Base-by-base conservation (phyloP, 2,113 vertebrate genomes). In the Baryphthengus martii region DNA sequence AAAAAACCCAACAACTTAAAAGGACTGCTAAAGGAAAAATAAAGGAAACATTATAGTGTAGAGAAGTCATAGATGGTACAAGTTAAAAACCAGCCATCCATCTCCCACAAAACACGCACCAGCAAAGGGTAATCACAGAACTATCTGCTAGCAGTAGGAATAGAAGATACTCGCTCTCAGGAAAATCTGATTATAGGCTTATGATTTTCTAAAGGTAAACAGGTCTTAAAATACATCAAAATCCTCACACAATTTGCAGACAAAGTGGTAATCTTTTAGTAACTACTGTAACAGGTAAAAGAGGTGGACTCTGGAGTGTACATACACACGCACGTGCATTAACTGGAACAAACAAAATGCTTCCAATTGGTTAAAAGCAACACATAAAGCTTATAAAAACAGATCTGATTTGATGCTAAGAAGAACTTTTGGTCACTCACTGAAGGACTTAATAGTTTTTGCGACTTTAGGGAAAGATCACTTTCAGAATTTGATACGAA, bases 111-210 rank as follows among this genome's bases (percentile, higher is more conserved):
- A 93, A 75, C 37, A 83, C 4, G 17, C 18, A 56, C 58, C 55
- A 88, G 50, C 70, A 96, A 93, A 91, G 35, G 14, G 11, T 58
- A 81, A 55, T 33, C 66, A 47, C 70, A 91, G 53, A 80, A 87
- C 19, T 26, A 70, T 7, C 63, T 72, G 49, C 62, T 77, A 89
- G 58, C 4, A 56, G 29, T 3, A 89, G 42, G 42, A 82, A 79
- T 5, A 33, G 9, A 80, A 92, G n/a, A 86, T 74, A 85, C 8
- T 67, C 45, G 71, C 31, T 77, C 37, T 42, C 42, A 76, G 0
- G 3, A 92, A 88, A 95, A 35, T 2, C 70, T 72, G 15, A 87
- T 23, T 84, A 86, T 33, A 82, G 56, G 33, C 31, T 31, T 45
- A 42, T 2, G 7, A 39, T 95, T 84, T 77, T 67, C 55, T 85